A percentile compares a stretch with the other conserved stretches of the same genome.
Conservation (phyloP, 1,140 invertebrate genomes). For the Zaprionus nigranus region DNA sequence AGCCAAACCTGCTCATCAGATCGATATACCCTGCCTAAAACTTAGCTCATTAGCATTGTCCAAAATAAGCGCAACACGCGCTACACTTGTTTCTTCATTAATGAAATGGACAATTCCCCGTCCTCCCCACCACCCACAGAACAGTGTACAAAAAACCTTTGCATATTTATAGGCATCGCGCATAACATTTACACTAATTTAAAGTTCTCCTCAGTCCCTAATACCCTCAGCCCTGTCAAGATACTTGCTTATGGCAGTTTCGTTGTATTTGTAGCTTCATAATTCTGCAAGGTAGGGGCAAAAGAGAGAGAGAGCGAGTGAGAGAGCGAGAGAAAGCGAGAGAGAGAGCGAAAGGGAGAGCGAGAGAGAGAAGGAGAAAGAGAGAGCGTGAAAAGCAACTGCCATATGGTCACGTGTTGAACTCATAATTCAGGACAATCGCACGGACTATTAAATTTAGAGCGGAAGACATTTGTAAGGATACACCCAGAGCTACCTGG, state of each 20-base stretch:
- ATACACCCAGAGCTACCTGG: conserved; percentile 18
- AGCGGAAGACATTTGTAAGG: conserved; percentile 50
- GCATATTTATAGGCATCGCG: conserved; percentile 65
- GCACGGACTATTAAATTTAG: conserved; percentile 61
- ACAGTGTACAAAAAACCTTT: conserved; percentile 37
- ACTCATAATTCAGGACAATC: conserved; percentile 70
- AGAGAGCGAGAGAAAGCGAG: neutral
- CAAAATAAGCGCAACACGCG: conserved; percentile 9
- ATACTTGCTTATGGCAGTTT: conserved; percentile 27
- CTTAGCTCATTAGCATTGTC: neutral
- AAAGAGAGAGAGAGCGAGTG: neutral
- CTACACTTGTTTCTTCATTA: conserved; percentile 63
- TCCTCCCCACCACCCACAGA: neutral
- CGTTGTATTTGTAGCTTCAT: conserved; percentile 59
- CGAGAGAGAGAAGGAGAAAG: neutral
- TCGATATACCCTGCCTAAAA: neutral
- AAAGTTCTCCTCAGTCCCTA: conserved; percentile 25
- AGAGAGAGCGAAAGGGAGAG: conserved; percentile 15
- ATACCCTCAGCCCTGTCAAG: neutral
- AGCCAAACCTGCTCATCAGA: neutral
- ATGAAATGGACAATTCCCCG: conserved; percentile 43
- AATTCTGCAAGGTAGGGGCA: conserved; percentile 22
- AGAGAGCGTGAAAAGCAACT: conserved; percentile 1
- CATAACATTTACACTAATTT: conserved; percentile 69
- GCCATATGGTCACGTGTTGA: conserved; percentile 75